phyloP scores from a whole-genome alignment of 2,888 invertebrate species.

The Drosophila lutescens region DNA sequence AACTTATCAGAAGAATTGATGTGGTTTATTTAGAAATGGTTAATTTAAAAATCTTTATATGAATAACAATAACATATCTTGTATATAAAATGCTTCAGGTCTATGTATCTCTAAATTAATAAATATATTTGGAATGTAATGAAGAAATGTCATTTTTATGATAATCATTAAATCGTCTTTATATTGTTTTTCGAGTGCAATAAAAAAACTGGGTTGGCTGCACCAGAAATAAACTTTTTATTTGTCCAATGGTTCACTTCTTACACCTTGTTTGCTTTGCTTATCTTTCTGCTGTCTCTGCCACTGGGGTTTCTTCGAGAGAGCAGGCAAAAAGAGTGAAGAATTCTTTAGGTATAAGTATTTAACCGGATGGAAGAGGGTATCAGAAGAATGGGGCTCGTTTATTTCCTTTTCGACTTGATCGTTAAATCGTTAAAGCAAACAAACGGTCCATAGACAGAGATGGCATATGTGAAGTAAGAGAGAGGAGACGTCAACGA shows the following conservation, averaged over 20 bases:
- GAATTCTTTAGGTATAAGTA: constrained; percentile 2
- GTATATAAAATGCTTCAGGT: too few species aligned
- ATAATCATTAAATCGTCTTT: neutral
- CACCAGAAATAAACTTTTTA: constrained; percentile 17
- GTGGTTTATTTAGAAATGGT: too few species aligned
- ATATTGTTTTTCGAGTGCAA: neutral
- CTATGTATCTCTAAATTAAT: too few species aligned
- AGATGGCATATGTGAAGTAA: constrained; percentile 5
- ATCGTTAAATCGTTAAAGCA: constrained; percentile 31
- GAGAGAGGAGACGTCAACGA: neutral
- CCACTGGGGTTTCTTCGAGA: neutral
- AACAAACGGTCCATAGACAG: constrained; percentile 3
- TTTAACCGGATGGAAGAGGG: neutral
- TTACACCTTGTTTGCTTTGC: constrained; percentile 14
- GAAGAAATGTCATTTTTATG: neutral
- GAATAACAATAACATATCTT: too few species aligned
- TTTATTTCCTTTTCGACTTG: constrained; percentile 30
- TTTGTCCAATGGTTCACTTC: constrained; percentile 16
- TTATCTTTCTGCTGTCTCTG: constrained; percentile 9
- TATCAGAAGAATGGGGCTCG: constrained; percentile 20
- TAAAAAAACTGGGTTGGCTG: constrained; percentile 4
- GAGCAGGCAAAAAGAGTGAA: neutral
- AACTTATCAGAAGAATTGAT: too few species aligned
- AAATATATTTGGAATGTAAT: too few species aligned
- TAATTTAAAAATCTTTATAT: too few species aligned